Percentiles rank a stretch among this genome's conserved stretches.
These are phyloP conservation scores for Aphodius sticticus DNA, from an alignment of 2,888 invertebrate species.

Conservation along the genomic window DNA sequence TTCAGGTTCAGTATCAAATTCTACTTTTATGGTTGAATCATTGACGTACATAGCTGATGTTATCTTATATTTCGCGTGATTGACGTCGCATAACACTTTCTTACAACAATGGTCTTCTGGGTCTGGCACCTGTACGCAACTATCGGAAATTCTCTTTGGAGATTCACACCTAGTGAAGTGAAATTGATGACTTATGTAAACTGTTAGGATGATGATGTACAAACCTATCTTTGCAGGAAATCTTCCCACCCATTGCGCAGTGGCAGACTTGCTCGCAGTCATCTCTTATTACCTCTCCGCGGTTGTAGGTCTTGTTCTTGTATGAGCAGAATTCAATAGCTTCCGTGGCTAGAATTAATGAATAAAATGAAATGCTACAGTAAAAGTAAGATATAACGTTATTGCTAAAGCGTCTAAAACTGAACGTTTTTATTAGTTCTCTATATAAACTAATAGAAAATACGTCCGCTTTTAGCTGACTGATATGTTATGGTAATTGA, in stretches of 20 bases:
- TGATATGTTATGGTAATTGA: too few relatives aligned
- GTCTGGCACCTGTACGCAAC: conserved; percentile 84
- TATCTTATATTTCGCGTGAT: conserved; percentile 65
- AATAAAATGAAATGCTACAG: background rate
- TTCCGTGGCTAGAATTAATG: conserved; percentile 54
- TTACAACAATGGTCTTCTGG: conserved; percentile 86
- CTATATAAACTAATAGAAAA: too few relatives aligned
- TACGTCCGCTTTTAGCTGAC: too few relatives aligned
- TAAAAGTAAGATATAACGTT: conserved; percentile 14
- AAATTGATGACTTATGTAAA: conserved; percentile 4
- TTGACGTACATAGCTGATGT: conserved; percentile 57
- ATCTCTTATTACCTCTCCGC: conserved; percentile 78
- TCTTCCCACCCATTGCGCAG: conserved; percentile 75
- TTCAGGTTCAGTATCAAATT: conserved; percentile 53
- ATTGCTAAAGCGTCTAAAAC: too few relatives aligned
- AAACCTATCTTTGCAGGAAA: conserved; percentile 57
- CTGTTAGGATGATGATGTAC: conserved; percentile 9
- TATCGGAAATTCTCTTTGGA: conserved; percentile 68
- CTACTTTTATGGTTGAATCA: conserved; percentile 56
- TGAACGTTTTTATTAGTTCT: too few relatives aligned
- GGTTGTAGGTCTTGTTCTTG: conserved; percentile 74
- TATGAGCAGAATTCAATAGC: conserved; percentile 67
- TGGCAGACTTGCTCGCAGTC: conserved; percentile 83
- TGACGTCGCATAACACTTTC: conserved; percentile 85
- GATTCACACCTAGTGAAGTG: conserved; percentile 64